A percentile compares a stretch with the other conserved stretches of the same genome.
Evolutionary conservation across 2,797 vertebrate species (phyloP).

Genomic region (Graptemys geographica): DNA sequence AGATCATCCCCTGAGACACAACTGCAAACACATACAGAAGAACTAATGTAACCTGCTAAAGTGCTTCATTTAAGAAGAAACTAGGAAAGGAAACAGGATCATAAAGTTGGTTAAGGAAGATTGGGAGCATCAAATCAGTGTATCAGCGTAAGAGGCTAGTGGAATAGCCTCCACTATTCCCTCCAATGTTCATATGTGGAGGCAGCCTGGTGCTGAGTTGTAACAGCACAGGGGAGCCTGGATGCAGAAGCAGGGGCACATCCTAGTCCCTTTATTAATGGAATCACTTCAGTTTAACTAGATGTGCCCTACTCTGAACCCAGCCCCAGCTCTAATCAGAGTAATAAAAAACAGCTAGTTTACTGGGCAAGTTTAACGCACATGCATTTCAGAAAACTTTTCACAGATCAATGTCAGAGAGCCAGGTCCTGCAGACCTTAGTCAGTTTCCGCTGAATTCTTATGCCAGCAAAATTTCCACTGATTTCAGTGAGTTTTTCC

Average conservation of each 20-base stretch:
- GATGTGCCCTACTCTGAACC: conserved; percentile 30
- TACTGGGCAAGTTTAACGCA: conserved; percentile 57
- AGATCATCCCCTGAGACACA: not conserved
- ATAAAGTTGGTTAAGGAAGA: conserved; percentile 11
- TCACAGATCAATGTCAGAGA: not conserved
- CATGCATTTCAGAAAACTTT: conserved; percentile 35
- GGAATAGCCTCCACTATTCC: conserved; percentile 19
- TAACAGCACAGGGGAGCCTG: not conserved
- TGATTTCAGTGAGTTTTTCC: not conserved
- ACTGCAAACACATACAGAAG: not conserved
- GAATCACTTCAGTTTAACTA: conserved; percentile 35
- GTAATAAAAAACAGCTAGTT: conserved; percentile 54
- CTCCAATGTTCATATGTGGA: not conserved
- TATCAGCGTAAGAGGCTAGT: not conserved
- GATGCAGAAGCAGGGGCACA: conserved; percentile 20
- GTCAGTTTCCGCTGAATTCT: not conserved
- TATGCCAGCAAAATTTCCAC: not conserved
- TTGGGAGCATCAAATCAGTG: not conserved
- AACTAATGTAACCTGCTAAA: not conserved
- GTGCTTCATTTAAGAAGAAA: not conserved
- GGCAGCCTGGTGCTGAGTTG: not conserved
- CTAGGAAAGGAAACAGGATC: not conserved
- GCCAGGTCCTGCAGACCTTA: not conserved
- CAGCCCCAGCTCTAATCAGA: conserved; percentile 38
- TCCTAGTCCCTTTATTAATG: conserved; percentile 43